Conservation (phyloP, 2,113 vertebrate genomes). For the Sorex araneus region DNA sequence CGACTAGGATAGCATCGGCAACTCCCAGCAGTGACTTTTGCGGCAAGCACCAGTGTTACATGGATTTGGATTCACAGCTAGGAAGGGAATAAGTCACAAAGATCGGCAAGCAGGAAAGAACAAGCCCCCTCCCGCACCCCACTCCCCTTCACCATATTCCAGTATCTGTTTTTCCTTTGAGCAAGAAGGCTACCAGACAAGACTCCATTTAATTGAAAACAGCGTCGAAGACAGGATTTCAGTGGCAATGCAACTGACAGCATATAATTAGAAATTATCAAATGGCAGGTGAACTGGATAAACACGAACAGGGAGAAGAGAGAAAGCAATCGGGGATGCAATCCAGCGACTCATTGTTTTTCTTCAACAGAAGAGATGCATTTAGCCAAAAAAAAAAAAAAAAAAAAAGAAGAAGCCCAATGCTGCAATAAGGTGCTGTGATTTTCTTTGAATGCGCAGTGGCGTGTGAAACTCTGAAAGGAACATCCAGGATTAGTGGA, state of each 20-base stretch:
- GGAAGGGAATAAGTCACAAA: slow-evolving; percentile 62
- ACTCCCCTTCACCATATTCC: not conserved
- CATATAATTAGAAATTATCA: slow-evolving; percentile 52
- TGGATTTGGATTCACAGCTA: slow-evolving; percentile 62
- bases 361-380: slow-evolving; percentile 50
- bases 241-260: slow-evolving; percentile 58
- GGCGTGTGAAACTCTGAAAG: slow-evolving; percentile 64
- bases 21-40: slow-evolving; percentile 6
- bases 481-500: slow-evolving; percentile 80
- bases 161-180: not conserved
- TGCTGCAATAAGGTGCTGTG: slow-evolving; percentile 21
- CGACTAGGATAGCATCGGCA: slow-evolving; percentile 66
- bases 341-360: not conserved
- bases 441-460: slow-evolving; percentile 52
- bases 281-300: slow-evolving; percentile 52
- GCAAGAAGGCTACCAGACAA: not conserved
- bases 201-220: not conserved
- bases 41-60: slow-evolving; percentile 67
- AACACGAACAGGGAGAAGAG: slow-evolving; percentile 66
- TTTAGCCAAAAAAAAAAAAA: slow-evolving; percentile 51
- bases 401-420: slow-evolving; percentile 37
- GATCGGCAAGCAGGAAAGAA: slow-evolving; percentile 31
- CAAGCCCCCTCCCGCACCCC: not conserved
- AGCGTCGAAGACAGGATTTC: not conserved
- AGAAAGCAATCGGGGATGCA: slow-evolving; percentile 74